Conservation (phyloP, 2,113 vertebrate species). For the Muntiacus reevesi region DNA sequence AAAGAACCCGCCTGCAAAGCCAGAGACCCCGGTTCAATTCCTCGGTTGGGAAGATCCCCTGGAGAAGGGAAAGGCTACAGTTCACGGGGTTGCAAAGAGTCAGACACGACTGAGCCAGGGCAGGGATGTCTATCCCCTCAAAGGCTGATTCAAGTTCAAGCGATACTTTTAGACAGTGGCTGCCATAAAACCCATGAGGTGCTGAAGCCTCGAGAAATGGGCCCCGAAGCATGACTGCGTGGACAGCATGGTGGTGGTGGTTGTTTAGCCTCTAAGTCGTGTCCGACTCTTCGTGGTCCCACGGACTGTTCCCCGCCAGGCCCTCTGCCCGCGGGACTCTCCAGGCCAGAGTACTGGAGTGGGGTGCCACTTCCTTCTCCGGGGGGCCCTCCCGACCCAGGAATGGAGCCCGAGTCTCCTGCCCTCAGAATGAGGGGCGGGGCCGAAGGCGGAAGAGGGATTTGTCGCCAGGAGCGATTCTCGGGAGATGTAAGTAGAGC, state of each 20-base stretch:
- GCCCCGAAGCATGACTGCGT: not conserved
- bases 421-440: too few relatives aligned
- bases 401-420: too few relatives aligned
- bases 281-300: too few relatives aligned
- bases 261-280: fast-evolving
- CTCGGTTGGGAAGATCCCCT: fast-evolving
- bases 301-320: not conserved
- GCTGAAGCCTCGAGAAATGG: fast-evolving
- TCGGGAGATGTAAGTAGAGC: not conserved
- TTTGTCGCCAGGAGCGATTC: fast-evolving
- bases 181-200: fast-evolving
- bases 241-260: fast-evolving
- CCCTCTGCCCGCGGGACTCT: not conserved
- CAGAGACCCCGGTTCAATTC: fast-evolving
- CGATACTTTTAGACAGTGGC: not conserved
- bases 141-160: not conserved
- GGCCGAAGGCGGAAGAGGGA: not conserved
- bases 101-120: not conserved
- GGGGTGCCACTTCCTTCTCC: not conserved
- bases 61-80: not conserved
- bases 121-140: not conserved
- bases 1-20: fast-evolving
- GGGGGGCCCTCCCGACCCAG: fast-evolving
- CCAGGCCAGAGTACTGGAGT: too few relatives aligned
- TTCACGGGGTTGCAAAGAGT: not conserved